These are phyloP conservation scores for Epinotia bilunana DNA, from an alignment of 2,888 invertebrate species.

Conservation along the genomic window DNA sequence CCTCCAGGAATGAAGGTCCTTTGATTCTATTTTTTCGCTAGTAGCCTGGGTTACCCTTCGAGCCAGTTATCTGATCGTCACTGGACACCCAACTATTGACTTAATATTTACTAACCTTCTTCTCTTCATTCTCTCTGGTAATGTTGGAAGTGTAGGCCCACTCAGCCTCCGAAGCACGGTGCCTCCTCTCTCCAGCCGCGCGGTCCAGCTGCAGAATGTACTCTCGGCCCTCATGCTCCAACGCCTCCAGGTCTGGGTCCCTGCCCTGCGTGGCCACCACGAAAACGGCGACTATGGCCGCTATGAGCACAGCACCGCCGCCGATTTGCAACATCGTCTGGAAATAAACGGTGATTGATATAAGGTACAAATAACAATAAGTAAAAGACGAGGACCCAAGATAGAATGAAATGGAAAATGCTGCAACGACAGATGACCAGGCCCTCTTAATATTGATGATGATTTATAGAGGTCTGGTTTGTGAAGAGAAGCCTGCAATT, in stretches of 20 bases:
- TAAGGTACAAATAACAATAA: too few species aligned
- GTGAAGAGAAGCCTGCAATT: too few species aligned
- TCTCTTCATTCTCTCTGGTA: slow-evolving; percentile 86
- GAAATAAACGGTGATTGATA: slow-evolving; percentile 35
- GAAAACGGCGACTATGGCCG: slow-evolving; percentile 79
- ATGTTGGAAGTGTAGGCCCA: slow-evolving; percentile 92
- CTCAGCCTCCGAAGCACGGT: slow-evolving; percentile 85
- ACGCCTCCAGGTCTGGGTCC: slow-evolving; percentile 81
- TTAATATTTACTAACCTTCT: slow-evolving; percentile 59
- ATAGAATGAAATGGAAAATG: too few species aligned
- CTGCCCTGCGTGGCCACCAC: slow-evolving; percentile 80
- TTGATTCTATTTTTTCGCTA: too few species aligned
- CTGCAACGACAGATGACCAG: too few species aligned
- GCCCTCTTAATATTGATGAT: too few species aligned
- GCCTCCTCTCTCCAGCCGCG: slow-evolving; percentile 83
- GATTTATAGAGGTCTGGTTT: too few species aligned
- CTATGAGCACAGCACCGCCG: slow-evolving; percentile 74
- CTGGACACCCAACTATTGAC: too few species aligned
- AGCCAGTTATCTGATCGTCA: too few species aligned
- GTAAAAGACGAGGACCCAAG: too few species aligned
- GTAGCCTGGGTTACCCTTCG: too few species aligned
- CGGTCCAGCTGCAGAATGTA: slow-evolving; percentile 86
- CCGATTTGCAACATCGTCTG: slow-evolving; percentile 82
- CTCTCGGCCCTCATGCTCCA: slow-evolving; percentile 84
- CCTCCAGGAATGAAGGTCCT: too few species aligned